Percentiles rank a stretch among this genome's conserved stretches.
phyloP scores from a whole-genome alignment of 2,797 vertebrate genomes.

The Leucoraja ocellata region DNA sequence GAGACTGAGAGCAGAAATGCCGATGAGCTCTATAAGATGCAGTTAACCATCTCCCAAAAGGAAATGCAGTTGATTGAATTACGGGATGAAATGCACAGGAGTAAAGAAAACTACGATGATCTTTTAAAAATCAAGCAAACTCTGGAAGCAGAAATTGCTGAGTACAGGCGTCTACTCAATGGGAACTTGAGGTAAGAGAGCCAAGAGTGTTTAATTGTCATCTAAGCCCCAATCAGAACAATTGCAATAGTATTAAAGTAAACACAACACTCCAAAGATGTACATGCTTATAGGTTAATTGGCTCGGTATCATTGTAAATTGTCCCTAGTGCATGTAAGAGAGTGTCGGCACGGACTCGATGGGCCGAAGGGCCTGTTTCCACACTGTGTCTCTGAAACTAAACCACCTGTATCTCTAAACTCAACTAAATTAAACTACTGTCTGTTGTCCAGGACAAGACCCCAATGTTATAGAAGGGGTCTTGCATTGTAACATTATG shows the following conservation, averaged over 20 bases:
- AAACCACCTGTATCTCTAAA: too few relatives aligned
- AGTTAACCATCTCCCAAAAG: not conserved
- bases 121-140: constrained; percentile 40
- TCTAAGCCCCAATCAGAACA: too few relatives aligned
- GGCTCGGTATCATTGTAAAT: too few relatives aligned
- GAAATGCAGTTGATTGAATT: constrained; percentile 23
- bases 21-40: not conserved
- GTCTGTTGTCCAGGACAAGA: not conserved
- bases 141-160: constrained; percentile 41
- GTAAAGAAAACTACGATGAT: constrained; percentile 17
- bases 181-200: constrained; percentile 30
- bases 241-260: too few relatives aligned
- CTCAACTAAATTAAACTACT: not conserved
- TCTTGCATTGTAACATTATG: not conserved
- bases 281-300: too few relatives aligned
- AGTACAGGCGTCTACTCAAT: constrained; percentile 42
- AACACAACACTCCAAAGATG: too few relatives aligned
- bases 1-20: constrained; percentile 36
- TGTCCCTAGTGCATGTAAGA: too few relatives aligned
- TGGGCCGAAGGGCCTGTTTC: too few relatives aligned
- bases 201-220: too few relatives aligned
- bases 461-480: too few relatives aligned
- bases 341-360: too few relatives aligned
- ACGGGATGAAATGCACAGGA: not conserved
- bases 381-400: too few relatives aligned